A percentile compares a stretch with the other conserved stretches of the same genome.
Conservation (phyloP, 1,140 invertebrate species). For the Drosophila pachea region DNA sequence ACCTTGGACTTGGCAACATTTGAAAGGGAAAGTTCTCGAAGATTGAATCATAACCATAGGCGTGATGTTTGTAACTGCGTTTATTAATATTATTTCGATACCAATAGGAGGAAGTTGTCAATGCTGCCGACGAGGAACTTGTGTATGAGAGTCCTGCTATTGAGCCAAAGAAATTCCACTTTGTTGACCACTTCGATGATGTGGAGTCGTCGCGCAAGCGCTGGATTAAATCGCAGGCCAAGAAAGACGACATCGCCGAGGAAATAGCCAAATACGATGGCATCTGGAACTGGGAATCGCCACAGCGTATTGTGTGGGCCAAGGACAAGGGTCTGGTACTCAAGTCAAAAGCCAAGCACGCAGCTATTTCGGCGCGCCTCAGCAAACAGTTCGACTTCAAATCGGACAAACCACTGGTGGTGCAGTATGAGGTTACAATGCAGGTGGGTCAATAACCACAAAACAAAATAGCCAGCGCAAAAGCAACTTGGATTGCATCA, state of each 20-base stretch:
- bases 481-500: conserved; percentile 58
- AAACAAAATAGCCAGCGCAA: conserved; percentile 5
- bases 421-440: conserved; percentile 95
- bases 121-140: conserved; percentile 50
- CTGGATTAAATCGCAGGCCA: conserved; percentile 95
- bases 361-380: conserved; percentile 93
- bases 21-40: not conserved
- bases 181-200: conserved; percentile 95
- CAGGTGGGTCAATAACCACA: conserved; percentile 78
- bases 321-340: conserved; percentile 94
- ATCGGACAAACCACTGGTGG: conserved; percentile 90
- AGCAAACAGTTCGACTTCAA: conserved; percentile 91
- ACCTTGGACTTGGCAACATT: not conserved
- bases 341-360: conserved; percentile 97
- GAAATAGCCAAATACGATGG: conserved; percentile 97
- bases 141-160: conserved; percentile 82
- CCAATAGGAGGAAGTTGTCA: conserved; percentile 44
- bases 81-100: not conserved
- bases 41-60: not conserved
- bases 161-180: conserved; percentile 84
- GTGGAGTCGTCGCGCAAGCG: conserved; percentile 85
- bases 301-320: conserved; percentile 86
- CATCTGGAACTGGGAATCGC: conserved; percentile 87
- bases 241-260: conserved; percentile 95
- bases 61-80: no score